Base-by-base conservation (phyloP, 2,113 vertebrate genomes). In the Synchiropus splendidus region DNA sequence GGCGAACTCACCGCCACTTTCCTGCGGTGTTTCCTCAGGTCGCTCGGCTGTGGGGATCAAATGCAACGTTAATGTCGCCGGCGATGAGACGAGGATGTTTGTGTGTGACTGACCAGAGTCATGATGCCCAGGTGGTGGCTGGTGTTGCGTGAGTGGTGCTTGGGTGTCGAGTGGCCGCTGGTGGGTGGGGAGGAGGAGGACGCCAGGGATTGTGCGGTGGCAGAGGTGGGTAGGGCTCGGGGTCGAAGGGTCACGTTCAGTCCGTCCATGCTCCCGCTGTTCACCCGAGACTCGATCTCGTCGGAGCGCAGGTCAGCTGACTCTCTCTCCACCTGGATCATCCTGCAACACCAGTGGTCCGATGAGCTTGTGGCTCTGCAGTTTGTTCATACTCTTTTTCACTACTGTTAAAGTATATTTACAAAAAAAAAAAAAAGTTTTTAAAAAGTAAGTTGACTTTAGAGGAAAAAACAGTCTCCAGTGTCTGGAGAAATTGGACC, bases 251-350 rank as follows among this genome's bases (percentile, higher is more conserved):
- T 91, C 59, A 94, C 83, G 39, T 95, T 92, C 12, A 97, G 86
- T 15, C 90, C 93, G 6, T 97, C 94, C 90, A 95, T 91, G 72
- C 93, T 98, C 70, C 92, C 84, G 0, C 93, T 94, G 6, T 90
- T 94, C 37, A 96, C 91, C 0, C 90, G 90, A 0, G 88, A 90
- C 83, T 98, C 90, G 1, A 95, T 86, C 77, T 95, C 93, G 30
- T 96, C 94, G 0, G 92, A 89, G 0, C 90, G 89, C 13, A 96
- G 85, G 72, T 96, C 92, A 0, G 94, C 90, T 10, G 89, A 93
- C 54, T 97, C 94, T 54, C 94, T 89, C 67, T 98, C 94, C 53
- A 96, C 93, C 75, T 98, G 94, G 72, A 98, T 96, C 92, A 97
- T 94, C 80, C 94, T 98, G 64, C 13, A 41, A 16, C 32, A 6